Evolutionary conservation across 2,888 invertebrate species (phyloP).

Genomic region (Drosophila demipolita): DNA sequence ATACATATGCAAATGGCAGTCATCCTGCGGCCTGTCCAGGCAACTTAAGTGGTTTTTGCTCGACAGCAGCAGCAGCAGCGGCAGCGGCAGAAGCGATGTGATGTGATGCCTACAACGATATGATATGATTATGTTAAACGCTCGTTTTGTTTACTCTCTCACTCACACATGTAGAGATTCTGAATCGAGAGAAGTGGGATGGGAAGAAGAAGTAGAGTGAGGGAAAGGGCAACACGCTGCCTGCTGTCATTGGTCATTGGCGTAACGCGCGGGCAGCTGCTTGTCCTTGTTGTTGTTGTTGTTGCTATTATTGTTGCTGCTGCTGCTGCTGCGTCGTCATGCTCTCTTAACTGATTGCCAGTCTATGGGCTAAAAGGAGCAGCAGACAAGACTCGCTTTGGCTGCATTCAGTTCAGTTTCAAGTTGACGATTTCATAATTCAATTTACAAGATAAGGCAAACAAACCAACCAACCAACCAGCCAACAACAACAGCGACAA

Average conservation of each 20-base stretch:
- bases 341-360: constrained; percentile 78
- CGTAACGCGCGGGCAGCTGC: constrained; percentile 68
- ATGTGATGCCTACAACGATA: constrained; percentile 79
- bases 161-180: constrained; percentile 36
- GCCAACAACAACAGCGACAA: constrained; percentile 36
- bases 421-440: constrained; percentile 84
- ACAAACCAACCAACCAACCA: constrained; percentile 53
- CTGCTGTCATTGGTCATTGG: constrained; percentile 75
- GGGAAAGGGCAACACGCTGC: constrained; percentile 48
- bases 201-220: constrained; percentile 8
- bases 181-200: constrained; percentile 19
- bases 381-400: constrained; percentile 48
- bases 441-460: constrained; percentile 82
- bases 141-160: constrained; percentile 77
- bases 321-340: constrained; percentile 67
- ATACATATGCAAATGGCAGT: constrained; percentile 79
- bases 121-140: constrained; percentile 82
- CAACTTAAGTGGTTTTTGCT: constrained; percentile 78
- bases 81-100: constrained; percentile 65
- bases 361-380: constrained; percentile 78
- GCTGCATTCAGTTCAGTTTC: constrained; percentile 78
- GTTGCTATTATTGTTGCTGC: constrained; percentile 16
- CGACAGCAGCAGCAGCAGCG: constrained; percentile 41
- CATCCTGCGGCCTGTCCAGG: constrained; percentile 66
- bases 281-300: constrained; percentile 41